Evolutionary conservation across 37 sponge, comb jelly and placozoan species (phyloP).

Genomic region (Ianthella basta): DNA sequence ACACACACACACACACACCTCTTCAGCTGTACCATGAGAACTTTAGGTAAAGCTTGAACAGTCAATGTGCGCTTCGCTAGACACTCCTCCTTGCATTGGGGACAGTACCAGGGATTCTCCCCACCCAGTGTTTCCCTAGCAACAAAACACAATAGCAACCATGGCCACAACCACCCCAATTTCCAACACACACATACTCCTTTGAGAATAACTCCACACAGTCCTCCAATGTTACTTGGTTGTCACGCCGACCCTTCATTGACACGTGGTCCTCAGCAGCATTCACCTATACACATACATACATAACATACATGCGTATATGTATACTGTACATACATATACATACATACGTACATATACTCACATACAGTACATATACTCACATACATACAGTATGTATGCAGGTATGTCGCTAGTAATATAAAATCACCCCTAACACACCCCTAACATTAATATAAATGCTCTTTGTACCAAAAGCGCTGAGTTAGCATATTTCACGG

Average conservation of each 20-base stretch:
- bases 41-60: constrained; percentile 48
- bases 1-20: constrained; percentile 28
- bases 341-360: too few relatives aligned
- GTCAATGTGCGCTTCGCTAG: constrained; percentile 29
- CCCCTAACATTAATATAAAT: too few relatives aligned
- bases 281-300: background rate
- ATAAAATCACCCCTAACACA: too few relatives aligned
- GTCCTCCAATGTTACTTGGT: constrained; percentile 47
- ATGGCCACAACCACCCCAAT: background rate
- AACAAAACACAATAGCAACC: background rate
- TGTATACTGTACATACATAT: too few relatives aligned
- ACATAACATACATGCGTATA: too few relatives aligned
- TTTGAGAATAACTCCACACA: constrained; percentile 68
- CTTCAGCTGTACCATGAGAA: constrained; percentile 76
- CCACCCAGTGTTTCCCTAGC: constrained; percentile 60
- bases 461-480: too few relatives aligned
- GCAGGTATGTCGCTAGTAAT: too few relatives aligned
- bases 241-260: constrained; percentile 18
- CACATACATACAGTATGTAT: too few relatives aligned
- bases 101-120: constrained; percentile 77
- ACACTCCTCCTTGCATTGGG: constrained; percentile 49
- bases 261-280: constrained; percentile 48
- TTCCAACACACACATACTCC: constrained; percentile 8
- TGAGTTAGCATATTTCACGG: too few relatives aligned
- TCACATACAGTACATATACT: too few relatives aligned